Evolutionary conservation across 2,113 vertebrate genomes (phyloP).

Genomic region (Hipposideros armiger): DNA sequence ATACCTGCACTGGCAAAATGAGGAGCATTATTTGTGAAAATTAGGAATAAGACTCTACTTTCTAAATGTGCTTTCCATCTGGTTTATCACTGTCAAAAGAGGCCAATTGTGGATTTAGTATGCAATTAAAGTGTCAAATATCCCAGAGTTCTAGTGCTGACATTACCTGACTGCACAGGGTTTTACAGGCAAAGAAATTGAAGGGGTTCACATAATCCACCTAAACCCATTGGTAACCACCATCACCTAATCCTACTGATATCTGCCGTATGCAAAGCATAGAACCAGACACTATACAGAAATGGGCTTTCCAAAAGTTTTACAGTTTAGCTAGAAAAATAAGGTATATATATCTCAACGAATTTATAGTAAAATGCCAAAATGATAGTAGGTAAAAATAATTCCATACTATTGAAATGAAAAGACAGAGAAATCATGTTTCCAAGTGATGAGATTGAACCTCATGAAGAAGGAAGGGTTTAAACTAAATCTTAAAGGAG

Average conservation of each 20-base stretch:
- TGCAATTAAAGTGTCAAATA: constrained; percentile 73
- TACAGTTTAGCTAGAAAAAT: background rate
- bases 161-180: constrained; percentile 44
- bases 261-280: background rate
- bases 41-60: constrained; percentile 72
- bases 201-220: constrained; percentile 59
- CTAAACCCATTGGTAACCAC: constrained; percentile 60
- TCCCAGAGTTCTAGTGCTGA: constrained; percentile 35
- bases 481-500: background rate
- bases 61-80: constrained; percentile 71
- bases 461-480: background rate
- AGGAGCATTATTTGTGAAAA: constrained; percentile 72
- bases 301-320: background rate
- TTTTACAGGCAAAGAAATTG: constrained; percentile 67
- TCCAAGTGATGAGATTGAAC: background rate
- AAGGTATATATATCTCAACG: background rate
- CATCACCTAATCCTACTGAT: constrained; percentile 39
- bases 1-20: constrained; percentile 44
- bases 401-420: background rate
- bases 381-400: background rate
- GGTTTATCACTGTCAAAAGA: constrained; percentile 79
- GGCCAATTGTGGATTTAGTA: constrained; percentile 62
- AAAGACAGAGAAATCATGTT: background rate
- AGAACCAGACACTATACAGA: constrained; percentile 8
- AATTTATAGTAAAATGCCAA: background rate